Percentiles rank a stretch among this genome's conserved stretches.
Evolutionary conservation across 2,113 vertebrate species (phyloP).

Genomic region (Cromileptes altivelis): DNA sequence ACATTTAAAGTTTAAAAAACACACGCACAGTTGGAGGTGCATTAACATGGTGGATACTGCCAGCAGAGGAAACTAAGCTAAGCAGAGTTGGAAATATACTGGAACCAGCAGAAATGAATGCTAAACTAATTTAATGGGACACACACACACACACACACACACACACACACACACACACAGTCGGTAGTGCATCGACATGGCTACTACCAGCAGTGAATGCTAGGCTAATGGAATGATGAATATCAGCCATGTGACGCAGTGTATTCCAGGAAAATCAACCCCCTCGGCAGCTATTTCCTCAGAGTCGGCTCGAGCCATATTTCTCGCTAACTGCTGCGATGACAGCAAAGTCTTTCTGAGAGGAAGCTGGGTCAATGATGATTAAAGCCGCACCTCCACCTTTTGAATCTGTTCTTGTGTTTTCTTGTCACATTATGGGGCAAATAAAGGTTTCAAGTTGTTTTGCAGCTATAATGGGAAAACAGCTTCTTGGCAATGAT

Average conservation of each 20-base stretch:
- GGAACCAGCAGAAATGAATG: slow-evolving; percentile 6
- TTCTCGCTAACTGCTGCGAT: slow-evolving; percentile 60
- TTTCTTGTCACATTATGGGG: slow-evolving; percentile 17
- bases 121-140: slow-evolving; percentile 51
- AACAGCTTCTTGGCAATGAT: not conserved
- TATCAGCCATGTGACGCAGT: slow-evolving; percentile 45
- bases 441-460: not conserved
- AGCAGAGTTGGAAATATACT: slow-evolving; percentile 10
- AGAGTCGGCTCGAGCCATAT: slow-evolving; percentile 42
- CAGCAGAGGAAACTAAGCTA: slow-evolving; percentile 11
- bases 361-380: slow-evolving; percentile 65
- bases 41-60: slow-evolving; percentile 15
- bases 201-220: slow-evolving; percentile 41
- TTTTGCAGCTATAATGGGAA: not conserved
- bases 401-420: not conserved
- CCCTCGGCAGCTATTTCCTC: slow-evolving; percentile 57
- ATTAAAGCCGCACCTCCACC: slow-evolving; percentile 51
- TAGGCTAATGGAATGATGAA: slow-evolving; percentile 71
- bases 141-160: slow-evolving; percentile 7
- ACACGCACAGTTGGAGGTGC: not conserved
- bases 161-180: slow-evolving; percentile 19
- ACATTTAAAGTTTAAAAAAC: not conserved
- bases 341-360: slow-evolving; percentile 52
- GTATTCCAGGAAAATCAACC: slow-evolving; percentile 71
- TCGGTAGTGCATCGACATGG: slow-evolving; percentile 22